Evolutionary conservation across 2,888 invertebrate species (phyloP).

Genomic region (Oligia latruncula): DNA sequence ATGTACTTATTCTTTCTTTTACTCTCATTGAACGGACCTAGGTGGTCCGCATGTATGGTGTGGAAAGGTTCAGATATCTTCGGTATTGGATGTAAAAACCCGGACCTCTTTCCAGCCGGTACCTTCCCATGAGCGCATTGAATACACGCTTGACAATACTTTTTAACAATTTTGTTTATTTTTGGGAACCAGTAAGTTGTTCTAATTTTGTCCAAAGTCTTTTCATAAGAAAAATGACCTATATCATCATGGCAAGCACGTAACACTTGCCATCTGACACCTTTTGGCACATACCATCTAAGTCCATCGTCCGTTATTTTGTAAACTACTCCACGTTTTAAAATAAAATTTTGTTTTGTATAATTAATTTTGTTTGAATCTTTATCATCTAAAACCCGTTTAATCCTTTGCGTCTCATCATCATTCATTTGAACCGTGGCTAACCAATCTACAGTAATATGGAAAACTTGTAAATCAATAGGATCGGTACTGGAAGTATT

Average conservation of each 20-base stretch:
- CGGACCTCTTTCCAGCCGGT: too few relatives aligned
- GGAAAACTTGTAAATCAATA: too few relatives aligned
- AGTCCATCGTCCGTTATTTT: not conserved
- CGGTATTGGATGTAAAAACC: too few relatives aligned
- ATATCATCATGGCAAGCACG: not conserved
- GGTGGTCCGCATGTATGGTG: too few relatives aligned
- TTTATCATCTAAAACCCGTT: not conserved
- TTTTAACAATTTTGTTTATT: not conserved
- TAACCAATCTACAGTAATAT: not conserved
- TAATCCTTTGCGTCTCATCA: not conserved
- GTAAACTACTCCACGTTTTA: not conserved
- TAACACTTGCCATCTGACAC: not conserved
- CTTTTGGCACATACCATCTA: slow-evolving; percentile 1
- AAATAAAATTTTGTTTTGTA: not conserved
- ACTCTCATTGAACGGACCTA: too few relatives aligned
- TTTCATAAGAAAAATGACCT: not conserved
- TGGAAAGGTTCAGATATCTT: too few relatives aligned
- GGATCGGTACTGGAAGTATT: too few relatives aligned
- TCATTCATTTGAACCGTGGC: not conserved
- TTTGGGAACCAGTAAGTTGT: not conserved
- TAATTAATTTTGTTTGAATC: too few relatives aligned
- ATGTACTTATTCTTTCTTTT: too few relatives aligned
- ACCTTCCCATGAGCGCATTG: too few relatives aligned
- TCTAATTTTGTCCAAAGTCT: not conserved
- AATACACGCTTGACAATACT: too few relatives aligned